Evolutionary conservation across 2,113 vertebrate genomes (phyloP).

Genomic region (Pelobates fuscus): DNA sequence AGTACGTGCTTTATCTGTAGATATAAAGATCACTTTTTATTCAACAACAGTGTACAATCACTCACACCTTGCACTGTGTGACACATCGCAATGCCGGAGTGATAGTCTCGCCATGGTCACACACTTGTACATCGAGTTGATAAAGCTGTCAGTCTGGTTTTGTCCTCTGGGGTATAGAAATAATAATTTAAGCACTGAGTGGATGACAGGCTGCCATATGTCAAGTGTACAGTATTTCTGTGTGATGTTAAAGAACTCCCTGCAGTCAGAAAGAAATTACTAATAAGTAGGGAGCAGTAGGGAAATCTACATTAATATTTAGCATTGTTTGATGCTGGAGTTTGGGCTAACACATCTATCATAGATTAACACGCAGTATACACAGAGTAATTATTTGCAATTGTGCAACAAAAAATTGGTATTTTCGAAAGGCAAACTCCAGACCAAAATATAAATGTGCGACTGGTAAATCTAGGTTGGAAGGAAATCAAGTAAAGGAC

Average conservation of each 20-base stretch:
- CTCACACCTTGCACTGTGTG: not conserved
- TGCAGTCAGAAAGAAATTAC: too few species aligned
- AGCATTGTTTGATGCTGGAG: too few species aligned
- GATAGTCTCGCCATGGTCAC: not conserved
- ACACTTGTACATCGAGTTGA: not conserved
- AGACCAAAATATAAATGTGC: too few species aligned
- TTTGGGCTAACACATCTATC: too few species aligned
- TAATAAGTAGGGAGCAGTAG: too few species aligned
- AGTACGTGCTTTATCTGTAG: not conserved
- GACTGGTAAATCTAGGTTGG: too few species aligned
- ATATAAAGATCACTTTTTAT: not conserved
- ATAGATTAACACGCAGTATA: too few species aligned
- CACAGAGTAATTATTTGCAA: too few species aligned
- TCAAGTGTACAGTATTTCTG: not conserved
- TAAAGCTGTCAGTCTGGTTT: not conserved
- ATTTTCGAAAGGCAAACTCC: too few species aligned
- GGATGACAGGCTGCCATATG: not conserved
- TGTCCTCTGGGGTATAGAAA: not conserved
- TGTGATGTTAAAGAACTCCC: not conserved
- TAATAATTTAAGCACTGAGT: not conserved
- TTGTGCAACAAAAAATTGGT: too few species aligned
- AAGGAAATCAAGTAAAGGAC: too few species aligned
- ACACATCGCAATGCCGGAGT: not conserved
- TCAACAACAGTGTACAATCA: not conserved
- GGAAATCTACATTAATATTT: too few species aligned